Conservation (phyloP, 2,797 vertebrate genomes). For the Periparus ater region DNA sequence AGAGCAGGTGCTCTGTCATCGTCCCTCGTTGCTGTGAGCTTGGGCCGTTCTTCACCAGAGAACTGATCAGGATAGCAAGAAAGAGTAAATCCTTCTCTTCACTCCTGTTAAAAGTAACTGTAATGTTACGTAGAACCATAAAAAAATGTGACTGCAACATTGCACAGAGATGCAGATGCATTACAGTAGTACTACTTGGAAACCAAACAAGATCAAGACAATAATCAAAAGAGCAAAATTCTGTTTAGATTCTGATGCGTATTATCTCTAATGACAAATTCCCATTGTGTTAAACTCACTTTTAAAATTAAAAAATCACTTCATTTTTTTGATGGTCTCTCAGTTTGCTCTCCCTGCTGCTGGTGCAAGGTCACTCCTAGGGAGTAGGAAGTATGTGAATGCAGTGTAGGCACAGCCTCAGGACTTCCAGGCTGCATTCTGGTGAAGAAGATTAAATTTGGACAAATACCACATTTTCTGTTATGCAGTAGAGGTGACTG, state of each 20-base stretch:
- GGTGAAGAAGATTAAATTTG: background rate
- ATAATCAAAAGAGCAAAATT: background rate
- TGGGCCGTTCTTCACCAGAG: background rate
- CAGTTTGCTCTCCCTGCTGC: background rate
- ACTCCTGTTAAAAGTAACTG: background rate
- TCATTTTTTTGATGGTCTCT: background rate
- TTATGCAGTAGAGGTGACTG: background rate
- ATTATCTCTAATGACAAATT: background rate
- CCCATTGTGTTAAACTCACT: background rate
- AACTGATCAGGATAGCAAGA: background rate
- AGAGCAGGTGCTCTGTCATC: background rate
- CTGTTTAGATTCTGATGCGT: background rate
- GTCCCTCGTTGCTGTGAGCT: background rate
- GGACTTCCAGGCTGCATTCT: background rate
- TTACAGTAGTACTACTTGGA: background rate
- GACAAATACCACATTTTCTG: background rate
- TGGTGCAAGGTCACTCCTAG: background rate
- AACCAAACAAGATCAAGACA: background rate
- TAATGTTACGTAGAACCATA: background rate
- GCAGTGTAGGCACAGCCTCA: background rate
- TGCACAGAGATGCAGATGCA: background rate
- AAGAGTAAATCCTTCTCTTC: background rate
- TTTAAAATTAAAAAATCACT: background rate
- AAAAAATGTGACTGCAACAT: background rate
- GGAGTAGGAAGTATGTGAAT: background rate